Evolutionary conservation across 1,140 invertebrate species (phyloP), one percentile per base, ranked within the genome.

Genomic region (Lerema accius): DNA sequence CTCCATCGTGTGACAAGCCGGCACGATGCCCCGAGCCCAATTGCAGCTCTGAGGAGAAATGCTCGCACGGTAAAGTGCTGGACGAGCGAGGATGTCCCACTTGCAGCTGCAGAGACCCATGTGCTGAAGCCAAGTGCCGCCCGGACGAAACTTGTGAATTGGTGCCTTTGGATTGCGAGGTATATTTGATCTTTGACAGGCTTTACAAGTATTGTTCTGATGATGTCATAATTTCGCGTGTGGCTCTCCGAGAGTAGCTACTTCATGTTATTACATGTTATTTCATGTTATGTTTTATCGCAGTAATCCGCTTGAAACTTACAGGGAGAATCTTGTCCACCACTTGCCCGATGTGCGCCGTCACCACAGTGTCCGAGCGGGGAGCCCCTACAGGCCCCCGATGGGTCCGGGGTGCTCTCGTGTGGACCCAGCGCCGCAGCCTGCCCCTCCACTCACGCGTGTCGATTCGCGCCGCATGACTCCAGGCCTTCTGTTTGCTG

Each of bases 401-500:
- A 93, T 19, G 92, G 91, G 5, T 90, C 93, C 0, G 93, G 92
- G 10, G 71, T 92, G 0, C 91, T 95, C 3, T 92, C 92, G 13
- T 97, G 96, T 70, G 96, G 95, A 0, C 95, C 96, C 0, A 92
- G 93, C 61, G 94, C 94, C 32, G 93, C 93, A 26, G 92, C 92
- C 4, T 97, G 96, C 72, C 96, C 96, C 2, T 95, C 95, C 1
- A 95, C 95, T 0, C 96, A 97, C 86, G 96, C 95, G 65, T 97
- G 96, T 72, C 94, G 96, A 69, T 91, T 97, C 46, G 95, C 95
- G 64, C 96, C 96, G 0, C 92, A 96, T 13, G 94, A 95, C 71
- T 94, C 96, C 74, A 75, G 68, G 9, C 89, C 89, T 1, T 71
- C 89, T 0, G 94, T 97, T 0, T 97, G 96, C 86, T 97, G 96